phyloP scores from a whole-genome alignment of 2,113 vertebrate species.

The Pelmatolapia mariae region DNA sequence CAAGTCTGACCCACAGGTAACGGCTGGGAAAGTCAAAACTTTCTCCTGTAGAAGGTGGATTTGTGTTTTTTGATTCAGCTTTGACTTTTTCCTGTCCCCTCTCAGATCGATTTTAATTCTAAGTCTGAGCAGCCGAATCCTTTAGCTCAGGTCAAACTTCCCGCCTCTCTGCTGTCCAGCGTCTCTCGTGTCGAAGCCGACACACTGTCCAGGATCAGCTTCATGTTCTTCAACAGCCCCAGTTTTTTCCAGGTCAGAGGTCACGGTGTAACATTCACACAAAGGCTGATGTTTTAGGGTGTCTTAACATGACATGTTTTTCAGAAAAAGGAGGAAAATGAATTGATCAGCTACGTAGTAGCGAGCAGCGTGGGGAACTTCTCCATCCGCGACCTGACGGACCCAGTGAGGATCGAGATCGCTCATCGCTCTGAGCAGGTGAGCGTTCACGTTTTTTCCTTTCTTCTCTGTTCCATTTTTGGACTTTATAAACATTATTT shows the following conservation, averaged over 20 bases:
- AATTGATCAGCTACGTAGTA: constrained; percentile 88
- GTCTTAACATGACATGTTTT: not conserved
- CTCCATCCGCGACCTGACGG: constrained; percentile 76
- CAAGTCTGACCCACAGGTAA: constrained; percentile 82
- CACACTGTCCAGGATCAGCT: constrained; percentile 82
- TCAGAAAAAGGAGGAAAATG: constrained; percentile 45
- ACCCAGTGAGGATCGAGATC: constrained; percentile 84
- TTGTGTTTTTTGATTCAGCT: not conserved
- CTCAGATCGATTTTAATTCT: constrained; percentile 82
- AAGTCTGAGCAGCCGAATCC: constrained; percentile 66
- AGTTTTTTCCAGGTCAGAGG: constrained; percentile 80
- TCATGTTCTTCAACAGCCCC: constrained; percentile 92
- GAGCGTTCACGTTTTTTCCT: not conserved
- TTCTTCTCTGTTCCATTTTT: not conserved
- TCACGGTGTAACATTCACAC: not conserved
- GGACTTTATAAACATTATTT: not conserved
- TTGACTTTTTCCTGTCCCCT: not conserved
- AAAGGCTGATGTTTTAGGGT: not conserved
- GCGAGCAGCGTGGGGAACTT: constrained; percentile 91
- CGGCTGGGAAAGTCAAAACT: too few species aligned
- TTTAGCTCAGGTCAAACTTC: constrained; percentile 82
- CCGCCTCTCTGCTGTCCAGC: constrained; percentile 78
- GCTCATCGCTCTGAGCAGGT: constrained; percentile 59
- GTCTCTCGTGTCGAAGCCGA: constrained; percentile 71
- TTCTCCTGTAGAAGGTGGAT: not conserved